Evolutionary conservation across 2,888 invertebrate species (phyloP).

Genomic region (Trissolcus japonicus): DNA sequence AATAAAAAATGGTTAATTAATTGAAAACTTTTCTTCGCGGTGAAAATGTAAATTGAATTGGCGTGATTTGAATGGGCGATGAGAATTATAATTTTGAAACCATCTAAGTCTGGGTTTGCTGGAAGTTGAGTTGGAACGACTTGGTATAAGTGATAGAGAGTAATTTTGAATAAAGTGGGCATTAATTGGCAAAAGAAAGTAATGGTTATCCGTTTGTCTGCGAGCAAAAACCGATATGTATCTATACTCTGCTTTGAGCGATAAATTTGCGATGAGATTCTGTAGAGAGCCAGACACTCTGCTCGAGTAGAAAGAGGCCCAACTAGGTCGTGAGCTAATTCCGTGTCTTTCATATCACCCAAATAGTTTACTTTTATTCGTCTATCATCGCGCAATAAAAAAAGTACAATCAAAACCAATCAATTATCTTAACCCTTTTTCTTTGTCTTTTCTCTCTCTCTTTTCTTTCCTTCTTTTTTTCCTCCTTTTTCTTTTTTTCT

Average conservation of each 20-base stretch:
- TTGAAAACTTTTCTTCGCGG: too few relatives aligned
- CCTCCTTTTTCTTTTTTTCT: too few relatives aligned
- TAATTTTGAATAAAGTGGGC: constrained; percentile 44
- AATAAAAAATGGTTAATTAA: too few relatives aligned
- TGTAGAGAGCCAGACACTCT: constrained; percentile 45
- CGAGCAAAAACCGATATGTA: constrained; percentile 49
- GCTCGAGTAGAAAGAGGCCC: constrained; percentile 49
- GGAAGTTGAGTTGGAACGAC: constrained; percentile 1
- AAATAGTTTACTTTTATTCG: too few relatives aligned
- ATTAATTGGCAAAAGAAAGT: constrained; percentile 52
- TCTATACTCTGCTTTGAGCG: constrained; percentile 33
- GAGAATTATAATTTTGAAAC: not conserved
- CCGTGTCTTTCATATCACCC: constrained; percentile 34
- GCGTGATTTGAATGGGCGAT: not conserved
- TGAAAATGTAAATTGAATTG: too few relatives aligned
- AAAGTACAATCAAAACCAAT: too few relatives aligned
- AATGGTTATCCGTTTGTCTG: constrained; percentile 10
- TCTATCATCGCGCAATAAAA: not conserved
- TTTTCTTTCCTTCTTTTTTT: too few relatives aligned
- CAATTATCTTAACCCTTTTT: too few relatives aligned
- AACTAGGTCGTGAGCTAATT: constrained; percentile 62
- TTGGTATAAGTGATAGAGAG: constrained; percentile 23
- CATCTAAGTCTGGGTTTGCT: not conserved
- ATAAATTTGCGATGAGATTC: constrained; percentile 55
- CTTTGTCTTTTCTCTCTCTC: too few relatives aligned